Base-by-base conservation (phyloP, 2,797 vertebrate genomes). In the Crenuchus spilurus region DNA sequence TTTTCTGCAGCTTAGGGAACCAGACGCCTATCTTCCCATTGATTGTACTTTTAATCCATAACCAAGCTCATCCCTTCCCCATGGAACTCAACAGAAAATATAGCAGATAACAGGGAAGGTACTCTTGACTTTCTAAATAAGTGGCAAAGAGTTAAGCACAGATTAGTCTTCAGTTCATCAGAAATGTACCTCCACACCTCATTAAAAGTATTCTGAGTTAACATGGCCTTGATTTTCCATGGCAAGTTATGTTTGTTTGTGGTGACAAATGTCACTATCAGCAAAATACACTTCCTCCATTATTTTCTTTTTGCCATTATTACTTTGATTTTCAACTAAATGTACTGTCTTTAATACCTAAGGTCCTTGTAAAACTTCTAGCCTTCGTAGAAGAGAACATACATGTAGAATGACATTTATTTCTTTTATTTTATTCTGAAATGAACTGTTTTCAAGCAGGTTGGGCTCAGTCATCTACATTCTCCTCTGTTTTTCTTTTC, bases 31-130 rank as follows among this genome's bases (percentile, higher is more conserved):
- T 95, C 94, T 94, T 91, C 90, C 90, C 96, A 99, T 98, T 95
- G 97, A 98, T 97, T 92, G 93, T 86, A 78, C 88, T 90, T 91
- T 95, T 98, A 98, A 97, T 98, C 96, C 95, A 97, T 97, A 96
- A 95, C 94, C 92, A 93, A 93, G 93, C 94, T 92, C 94, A 94
- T 94, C 93, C 92, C 91, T 88, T 93, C 92, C 92, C 92, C 88
- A 82, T 84, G 90, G 90, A 95, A 94, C 83, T 90, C 91, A 91
- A 86, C 88, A 87, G 86, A 91, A 94, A 89, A 95, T 82, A 87
- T 94, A 95, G 94, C 92, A 89, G 87, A 95, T 94, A 94, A 94
- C 91, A 90, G 92, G 90, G 88, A 92, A 85, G 91, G 92, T 93
- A 93, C 92, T 94, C 92, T 94, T 94, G 94, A 95, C 94, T 94